Evolutionary conservation across 1,140 invertebrate species (phyloP).

Genomic region (Scylla paramamosain): DNA sequence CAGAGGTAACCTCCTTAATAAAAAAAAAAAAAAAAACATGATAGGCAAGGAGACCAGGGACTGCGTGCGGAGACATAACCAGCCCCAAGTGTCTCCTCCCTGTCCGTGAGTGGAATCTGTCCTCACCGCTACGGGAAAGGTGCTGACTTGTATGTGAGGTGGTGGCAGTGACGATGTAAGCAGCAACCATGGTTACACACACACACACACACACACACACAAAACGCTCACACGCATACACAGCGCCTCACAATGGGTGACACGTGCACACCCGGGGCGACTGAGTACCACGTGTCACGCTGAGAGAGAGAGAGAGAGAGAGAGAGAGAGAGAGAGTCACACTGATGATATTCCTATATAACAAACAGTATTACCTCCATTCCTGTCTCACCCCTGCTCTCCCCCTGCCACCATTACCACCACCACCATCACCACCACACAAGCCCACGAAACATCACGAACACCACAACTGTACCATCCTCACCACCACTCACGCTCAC

Average conservation of each 20-base stretch:
- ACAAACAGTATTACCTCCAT: neutral
- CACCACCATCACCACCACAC: too few species aligned
- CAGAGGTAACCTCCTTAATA: too few species aligned
- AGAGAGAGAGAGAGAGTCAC: neutral
- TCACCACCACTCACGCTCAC: neutral
- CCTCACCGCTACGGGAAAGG: too few species aligned
- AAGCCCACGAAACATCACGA: too few species aligned
- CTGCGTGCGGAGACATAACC: too few species aligned
- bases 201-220: conserved; percentile 33
- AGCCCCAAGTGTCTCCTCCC: too few species aligned
- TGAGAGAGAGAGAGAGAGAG: conserved; percentile 13
- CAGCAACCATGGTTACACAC: too few species aligned
- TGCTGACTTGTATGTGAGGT: too few species aligned
- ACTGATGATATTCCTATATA: neutral
- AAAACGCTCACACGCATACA: conserved; percentile 27
- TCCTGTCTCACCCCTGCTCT: neutral
- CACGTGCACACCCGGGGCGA: conserved; percentile 34
- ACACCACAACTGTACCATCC: neutral
- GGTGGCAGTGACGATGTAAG: too few species aligned
- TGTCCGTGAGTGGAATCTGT: too few species aligned
- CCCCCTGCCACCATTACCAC: neutral
- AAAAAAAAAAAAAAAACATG: too few species aligned
- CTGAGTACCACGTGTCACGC: neutral
- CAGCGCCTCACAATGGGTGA: neutral
- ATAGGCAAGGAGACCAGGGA: too few species aligned